Evolutionary conservation across 2,888 invertebrate genomes (phyloP).

Genomic region (Eupithecia insigniata): DNA sequence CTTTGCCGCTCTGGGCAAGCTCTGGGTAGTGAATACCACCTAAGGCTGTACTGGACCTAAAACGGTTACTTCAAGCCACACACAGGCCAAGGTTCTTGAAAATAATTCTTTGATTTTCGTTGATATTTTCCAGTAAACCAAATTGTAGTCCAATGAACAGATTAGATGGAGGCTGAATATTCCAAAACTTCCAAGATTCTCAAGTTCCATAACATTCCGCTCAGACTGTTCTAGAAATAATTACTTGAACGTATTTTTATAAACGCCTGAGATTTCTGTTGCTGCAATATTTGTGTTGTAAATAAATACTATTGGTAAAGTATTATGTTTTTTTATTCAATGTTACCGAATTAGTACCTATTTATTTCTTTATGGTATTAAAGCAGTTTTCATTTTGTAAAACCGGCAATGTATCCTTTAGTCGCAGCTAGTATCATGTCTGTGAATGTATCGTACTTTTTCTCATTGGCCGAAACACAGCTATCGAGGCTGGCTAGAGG

Average conservation of each 20-base stretch:
- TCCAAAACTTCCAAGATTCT: slow-evolving; percentile 23
- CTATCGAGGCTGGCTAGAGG: too few species aligned
- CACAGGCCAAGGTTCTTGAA: too few species aligned
- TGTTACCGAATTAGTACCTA: background rate
- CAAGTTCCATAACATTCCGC: slow-evolving; percentile 42
- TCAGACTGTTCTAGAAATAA: slow-evolving; percentile 59
- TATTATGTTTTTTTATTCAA: slow-evolving; percentile 12
- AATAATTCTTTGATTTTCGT: background rate
- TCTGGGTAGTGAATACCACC: too few species aligned
- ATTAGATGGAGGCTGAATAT: background rate
- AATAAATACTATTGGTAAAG: slow-evolving; percentile 40
- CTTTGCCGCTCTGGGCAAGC: too few species aligned
- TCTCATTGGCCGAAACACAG: too few species aligned
- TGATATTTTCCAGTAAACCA: background rate
- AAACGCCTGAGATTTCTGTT: slow-evolving; percentile 63
- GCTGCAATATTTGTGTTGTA: slow-evolving; percentile 68
- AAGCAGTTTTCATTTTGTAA: too few species aligned
- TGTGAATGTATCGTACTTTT: too few species aligned
- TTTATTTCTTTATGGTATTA: background rate
- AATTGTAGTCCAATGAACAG: background rate
- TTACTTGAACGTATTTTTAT: slow-evolving; percentile 67
- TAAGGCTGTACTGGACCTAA: background rate
- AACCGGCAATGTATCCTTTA: too few species aligned
- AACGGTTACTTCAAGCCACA: background rate
- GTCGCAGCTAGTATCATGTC: too few species aligned